Base-by-base conservation (phyloP, 2,888 invertebrate species). In the Parthenolecanium corni region DNA sequence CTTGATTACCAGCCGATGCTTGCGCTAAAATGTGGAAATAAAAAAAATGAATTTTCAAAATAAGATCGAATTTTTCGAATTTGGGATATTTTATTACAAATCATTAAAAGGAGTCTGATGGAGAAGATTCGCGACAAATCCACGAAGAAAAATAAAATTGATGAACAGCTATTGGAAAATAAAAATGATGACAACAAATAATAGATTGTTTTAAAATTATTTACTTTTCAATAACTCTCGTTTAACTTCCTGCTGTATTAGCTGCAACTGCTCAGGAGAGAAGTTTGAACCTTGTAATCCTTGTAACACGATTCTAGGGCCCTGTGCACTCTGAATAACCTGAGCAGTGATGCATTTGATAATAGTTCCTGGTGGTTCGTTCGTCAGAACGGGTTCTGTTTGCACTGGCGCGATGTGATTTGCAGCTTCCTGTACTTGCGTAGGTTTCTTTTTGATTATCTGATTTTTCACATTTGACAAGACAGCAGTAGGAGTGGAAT, bases 231-330 rank as follows among this genome's bases (percentile, higher is more conserved):
- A 76, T 57, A 90, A 75, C 72, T 91, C 90, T 70, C 89, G 89
- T 73, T 90, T 90, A 18, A 91, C 89, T 78, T 91, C 90, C 68
- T 89, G 86, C 70, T 91, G 89, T 0, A 91, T 87, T 64, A 88
- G 79, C 3, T 84, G 82, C 68, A 90, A 73, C 73, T 91, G 90
- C 67, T 87, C 86, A 1, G 83, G 84, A 0, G 89, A 85, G 67
- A 91, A 83, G 67, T 88, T 85, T 65, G 87, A 84, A 0, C 89
- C 88, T 67, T 88, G 86, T 24, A 90, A 75, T 11, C 90, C 90
- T 73, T 90, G 89, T 61, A 91, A 74, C 12, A 91, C 87, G 68
- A 91, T 90, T 69, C 89, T 81, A 3, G 90, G 89, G 0, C 90
- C 89, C 69, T 86, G 85, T 64, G 82, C 82, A 0, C 89, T 89